phyloP scores from a whole-genome alignment of 1,140 invertebrate species.

The Trichonephila clavata region DNA sequence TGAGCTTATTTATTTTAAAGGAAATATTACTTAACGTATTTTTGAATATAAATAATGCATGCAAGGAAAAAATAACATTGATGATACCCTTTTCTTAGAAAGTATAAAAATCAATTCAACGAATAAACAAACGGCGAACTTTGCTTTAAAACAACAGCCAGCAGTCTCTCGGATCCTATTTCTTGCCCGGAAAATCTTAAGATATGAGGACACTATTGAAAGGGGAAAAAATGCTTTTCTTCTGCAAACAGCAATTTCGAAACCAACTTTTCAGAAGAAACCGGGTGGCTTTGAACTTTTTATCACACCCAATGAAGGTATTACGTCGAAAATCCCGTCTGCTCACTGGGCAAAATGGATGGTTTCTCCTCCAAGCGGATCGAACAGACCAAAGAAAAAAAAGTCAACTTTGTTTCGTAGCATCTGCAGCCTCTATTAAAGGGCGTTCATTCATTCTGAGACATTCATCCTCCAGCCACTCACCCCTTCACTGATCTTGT shows the following conservation, averaged over 20 bases:
- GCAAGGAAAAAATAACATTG: too few relatives aligned
- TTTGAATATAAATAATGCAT: too few relatives aligned
- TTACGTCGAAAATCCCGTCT: neutral
- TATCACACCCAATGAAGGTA: neutral
- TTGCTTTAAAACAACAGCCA: too few relatives aligned
- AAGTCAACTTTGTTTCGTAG: neutral
- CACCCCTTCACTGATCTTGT: neutral
- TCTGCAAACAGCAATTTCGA: neutral
- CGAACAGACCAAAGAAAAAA: neutral
- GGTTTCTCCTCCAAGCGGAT: neutral
- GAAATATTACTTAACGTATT: too few relatives aligned
- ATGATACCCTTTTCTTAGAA: too few relatives aligned
- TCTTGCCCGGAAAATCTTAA: neutral
- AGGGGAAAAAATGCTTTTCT: neutral
- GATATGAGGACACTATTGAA: neutral
- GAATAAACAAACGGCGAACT: too few relatives aligned
- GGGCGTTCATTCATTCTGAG: neutral
- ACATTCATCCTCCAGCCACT: neutral
- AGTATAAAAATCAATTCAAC: too few relatives aligned
- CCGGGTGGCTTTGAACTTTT: neutral
- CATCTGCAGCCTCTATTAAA: constrained; percentile 6
- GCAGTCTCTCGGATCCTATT: neutral
- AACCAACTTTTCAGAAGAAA: neutral
- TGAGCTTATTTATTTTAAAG: too few relatives aligned
- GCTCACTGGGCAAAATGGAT: neutral